Evolutionary conservation across 2,797 vertebrate genomes (phyloP).

Genomic region (Malurus splendens): DNA sequence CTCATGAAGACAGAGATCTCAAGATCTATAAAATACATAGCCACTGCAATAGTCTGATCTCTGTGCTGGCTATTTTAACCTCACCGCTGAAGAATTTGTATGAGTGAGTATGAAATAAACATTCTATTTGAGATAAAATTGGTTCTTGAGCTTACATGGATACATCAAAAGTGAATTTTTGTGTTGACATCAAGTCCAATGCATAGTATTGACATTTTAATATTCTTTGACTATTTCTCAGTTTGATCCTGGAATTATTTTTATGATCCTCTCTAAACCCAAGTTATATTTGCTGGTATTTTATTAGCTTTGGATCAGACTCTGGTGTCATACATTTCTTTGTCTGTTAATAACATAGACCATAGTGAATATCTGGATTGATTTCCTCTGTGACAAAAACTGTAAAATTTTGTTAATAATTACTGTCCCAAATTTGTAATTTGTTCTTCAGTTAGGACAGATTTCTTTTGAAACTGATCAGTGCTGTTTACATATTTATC

Average conservation of each 20-base stretch:
- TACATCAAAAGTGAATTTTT: not conserved
- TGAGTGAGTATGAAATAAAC: conserved; percentile 75
- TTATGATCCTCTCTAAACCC: not conserved
- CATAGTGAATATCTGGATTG: not conserved
- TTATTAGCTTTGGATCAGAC: not conserved
- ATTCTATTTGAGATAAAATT: not conserved
- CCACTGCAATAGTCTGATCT: conserved; percentile 86
- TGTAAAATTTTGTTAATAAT: not conserved
- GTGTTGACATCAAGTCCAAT: not conserved
- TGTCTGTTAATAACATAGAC: not conserved
- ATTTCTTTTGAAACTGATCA: not conserved
- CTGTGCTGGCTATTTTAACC: conserved; percentile 79
- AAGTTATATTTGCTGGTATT: not conserved
- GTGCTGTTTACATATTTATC: not conserved
- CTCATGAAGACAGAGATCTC: conserved; percentile 54
- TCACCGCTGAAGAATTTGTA: conserved; percentile 81
- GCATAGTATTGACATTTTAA: not conserved
- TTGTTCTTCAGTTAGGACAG: not conserved
- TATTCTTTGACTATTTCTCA: not conserved
- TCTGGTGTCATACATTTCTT: not conserved
- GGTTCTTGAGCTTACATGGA: not conserved
- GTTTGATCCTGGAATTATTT: not conserved
- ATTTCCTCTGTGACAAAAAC: not conserved
- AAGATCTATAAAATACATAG: conserved; percentile 84
- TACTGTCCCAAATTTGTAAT: not conserved